Percentiles rank a stretch among this genome's conserved stretches.
phyloP scores from a whole-genome alignment of 2,888 invertebrate genomes.

The Stenodera caucasica region DNA sequence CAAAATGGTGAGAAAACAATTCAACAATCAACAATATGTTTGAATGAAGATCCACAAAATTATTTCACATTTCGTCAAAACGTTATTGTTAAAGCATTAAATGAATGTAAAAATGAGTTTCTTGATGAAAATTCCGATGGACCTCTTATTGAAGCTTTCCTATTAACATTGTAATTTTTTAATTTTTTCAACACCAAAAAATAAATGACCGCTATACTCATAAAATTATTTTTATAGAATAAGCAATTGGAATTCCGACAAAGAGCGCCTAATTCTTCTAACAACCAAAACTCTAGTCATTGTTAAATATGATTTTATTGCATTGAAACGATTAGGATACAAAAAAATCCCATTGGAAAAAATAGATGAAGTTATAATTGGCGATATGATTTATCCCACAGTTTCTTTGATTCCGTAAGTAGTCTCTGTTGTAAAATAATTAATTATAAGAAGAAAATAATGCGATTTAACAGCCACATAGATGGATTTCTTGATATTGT shows the following conservation, averaged over 20 bases:
- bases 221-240: too few species aligned
- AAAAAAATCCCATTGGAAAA: conserved; percentile 69
- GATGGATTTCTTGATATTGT: conserved; percentile 72
- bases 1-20: conserved; percentile 19
- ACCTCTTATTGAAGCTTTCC: conserved; percentile 72
- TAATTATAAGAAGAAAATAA: background rate
- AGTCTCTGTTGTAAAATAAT: conserved; percentile 12
- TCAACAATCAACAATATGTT: conserved; percentile 33
- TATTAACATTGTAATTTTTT: conserved; percentile 60
- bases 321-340: conserved; percentile 71
- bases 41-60: conserved; percentile 63
- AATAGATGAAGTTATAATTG: conserved; percentile 72
- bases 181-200: too few species aligned
- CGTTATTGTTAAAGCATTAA: conserved; percentile 71
- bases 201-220: too few species aligned
- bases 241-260: conserved; percentile 85
- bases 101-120: conserved; percentile 68
- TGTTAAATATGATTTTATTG: conserved; percentile 85
- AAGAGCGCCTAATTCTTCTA: conserved; percentile 75
- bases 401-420: conserved; percentile 85
- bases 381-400: conserved; percentile 79
- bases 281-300: conserved; percentile 73
- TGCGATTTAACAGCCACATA: conserved; percentile 59
- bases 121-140: conserved; percentile 70
- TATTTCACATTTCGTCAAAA: conserved; percentile 76